These are phyloP conservation scores for Sphyrna mokarran DNA, from an alignment of 2,113 vertebrate species.

Conservation along the genomic window DNA sequence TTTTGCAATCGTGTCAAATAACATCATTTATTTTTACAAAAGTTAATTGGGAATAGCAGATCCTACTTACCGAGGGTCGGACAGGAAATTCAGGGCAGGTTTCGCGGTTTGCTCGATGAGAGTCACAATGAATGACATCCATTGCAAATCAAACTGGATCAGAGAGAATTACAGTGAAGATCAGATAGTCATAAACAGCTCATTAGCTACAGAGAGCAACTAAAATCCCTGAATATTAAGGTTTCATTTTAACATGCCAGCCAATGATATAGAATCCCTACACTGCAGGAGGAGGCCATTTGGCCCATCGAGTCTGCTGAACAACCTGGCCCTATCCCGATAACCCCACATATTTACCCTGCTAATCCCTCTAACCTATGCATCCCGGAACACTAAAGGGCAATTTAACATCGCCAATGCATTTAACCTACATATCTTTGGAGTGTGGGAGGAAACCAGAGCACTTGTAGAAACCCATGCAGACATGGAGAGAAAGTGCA, in stretches of 20 bases:
- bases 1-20: background rate
- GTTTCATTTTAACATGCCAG: background rate
- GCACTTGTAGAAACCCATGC: too few species aligned
- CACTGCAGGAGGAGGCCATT: too few species aligned
- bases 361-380: too few species aligned
- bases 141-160: conserved; percentile 75
- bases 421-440: too few species aligned
- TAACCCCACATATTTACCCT: too few species aligned
- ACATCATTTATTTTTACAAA: background rate
- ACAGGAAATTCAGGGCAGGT: conserved; percentile 60
- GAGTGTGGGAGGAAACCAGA: too few species aligned
- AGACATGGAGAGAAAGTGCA: too few species aligned
- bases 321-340: too few species aligned
- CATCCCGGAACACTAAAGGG: too few species aligned
- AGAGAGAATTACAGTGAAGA: conserved; percentile 37
- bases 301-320: too few species aligned
- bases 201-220: background rate
- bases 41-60: background rate
- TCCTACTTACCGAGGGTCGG: conserved; percentile 52
- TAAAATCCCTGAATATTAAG: background rate
- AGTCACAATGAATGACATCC: conserved; percentile 81
- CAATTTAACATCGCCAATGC: too few species aligned
- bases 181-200: background rate
- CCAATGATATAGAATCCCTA: too few species aligned
- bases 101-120: conserved; percentile 61